Base-by-base conservation (phyloP, 2,113 vertebrate species). In the Delphinapterus leucas region DNA sequence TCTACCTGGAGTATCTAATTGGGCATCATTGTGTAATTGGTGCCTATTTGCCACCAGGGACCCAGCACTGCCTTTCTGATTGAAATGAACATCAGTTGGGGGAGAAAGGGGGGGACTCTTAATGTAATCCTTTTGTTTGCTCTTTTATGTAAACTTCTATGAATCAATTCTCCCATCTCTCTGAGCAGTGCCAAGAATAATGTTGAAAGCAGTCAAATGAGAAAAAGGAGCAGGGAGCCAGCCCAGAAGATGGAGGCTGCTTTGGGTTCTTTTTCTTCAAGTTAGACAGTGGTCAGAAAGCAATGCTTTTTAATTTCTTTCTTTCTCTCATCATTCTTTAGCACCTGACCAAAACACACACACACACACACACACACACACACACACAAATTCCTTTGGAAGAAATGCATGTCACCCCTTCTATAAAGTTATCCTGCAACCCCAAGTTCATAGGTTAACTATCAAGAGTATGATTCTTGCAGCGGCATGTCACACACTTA, bases 1-100 rank as follows among this genome's bases (percentile, higher is more conserved):
- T 97, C 94, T 63, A 90, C 88, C 93, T 94, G 73, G 71, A 77
- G 71, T 53, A 82, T 86, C 88, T 96, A 90, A 93, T 70, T 93
- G 92, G 70, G 65, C 33, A 20, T 49, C 71, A 55, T 15, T 88
- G n/a, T 85, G 13, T 58, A 21, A 60, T 88, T 88, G 63, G 25
- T 55, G 60, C 81, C 60, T 47, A 11, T 77, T 85, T 85, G 83
- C 38, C 93, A 18, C 73, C 33, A 82, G 73, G 81, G 88, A 88
- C 70, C 63, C 49, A 25, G 36, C 58, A 49, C 36, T 81, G 86
- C 89, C 71, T 96, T 63, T 93, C 83, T 90, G 41, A 88, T 65
- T 87, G 47, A 95, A 89, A 95, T 53, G 60, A 95, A 74, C 36
- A 61, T n/a, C 71, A 31, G 10, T 53, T 89, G 49, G 47, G 63